Base-by-base conservation (phyloP, 1,140 invertebrate genomes). In the Thaumetopoea pityocampa region DNA sequence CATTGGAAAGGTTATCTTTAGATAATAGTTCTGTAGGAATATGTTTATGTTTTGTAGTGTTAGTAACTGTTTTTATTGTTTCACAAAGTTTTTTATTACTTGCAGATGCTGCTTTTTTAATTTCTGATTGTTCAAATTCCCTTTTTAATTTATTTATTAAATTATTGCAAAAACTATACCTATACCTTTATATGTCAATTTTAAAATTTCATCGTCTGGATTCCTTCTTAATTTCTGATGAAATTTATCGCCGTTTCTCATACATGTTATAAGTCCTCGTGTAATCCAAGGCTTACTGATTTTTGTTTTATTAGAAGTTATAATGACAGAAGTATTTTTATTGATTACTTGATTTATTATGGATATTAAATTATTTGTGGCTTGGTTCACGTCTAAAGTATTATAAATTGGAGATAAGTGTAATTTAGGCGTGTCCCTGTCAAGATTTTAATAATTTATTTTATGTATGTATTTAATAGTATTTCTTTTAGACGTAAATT, bases 191-290 rank as follows among this genome's bases (percentile, higher is more conserved):
- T 46, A 46, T 3, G 30, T 46, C 5, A 6, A 9, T 18, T 24
- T 37, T 1, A 30, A 1, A 10, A 30, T 19, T 7, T 37, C 43
- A 23, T 45, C 23, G 1, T 44, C 5, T n/a, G 32, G 24, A 22
- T 28, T 6, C n/a, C 17, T 17, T 20, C 29, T 35, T 0, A 15
- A 2, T 16, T 44, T 35, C 23, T 28, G 28, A n/a, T 44, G n/a
- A 1, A 44, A n/a, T 2, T 32, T 45, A 8, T 45, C 42, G 8
- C 33, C 16, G 27, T 45, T 36, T 12, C 24, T 27, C 34, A 37
- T 27, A 5, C 35, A 37, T 1, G 6, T 4, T 1, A 37, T 1
- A 7, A 37, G 8, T 7, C 23, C 35, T 12, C 3, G n/a, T 14
- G 20, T 34, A 8, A 34, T 14, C 30, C 30, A 27, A 0, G 30